Conservation (phyloP, 2,888 invertebrate genomes). For the Hydrotaea cyrtoneurina region DNA sequence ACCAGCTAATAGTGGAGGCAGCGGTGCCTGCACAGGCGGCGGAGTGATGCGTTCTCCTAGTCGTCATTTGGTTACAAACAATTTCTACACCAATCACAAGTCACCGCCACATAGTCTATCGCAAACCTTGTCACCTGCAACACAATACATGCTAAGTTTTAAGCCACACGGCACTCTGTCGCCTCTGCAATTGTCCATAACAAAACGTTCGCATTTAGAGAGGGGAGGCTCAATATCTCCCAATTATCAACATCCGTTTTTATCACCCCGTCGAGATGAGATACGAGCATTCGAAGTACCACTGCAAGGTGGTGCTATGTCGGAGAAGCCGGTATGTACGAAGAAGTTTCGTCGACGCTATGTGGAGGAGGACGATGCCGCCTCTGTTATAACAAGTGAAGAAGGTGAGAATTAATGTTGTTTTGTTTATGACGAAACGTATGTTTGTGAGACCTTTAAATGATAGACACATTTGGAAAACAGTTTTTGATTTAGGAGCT, state of each 20-base stretch:
- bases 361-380: constrained; percentile 81
- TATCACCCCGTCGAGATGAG: constrained; percentile 79
- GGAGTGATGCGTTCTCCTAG: constrained; percentile 77
- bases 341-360: constrained; percentile 79
- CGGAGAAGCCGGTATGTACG: constrained; percentile 79
- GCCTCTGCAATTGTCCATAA: constrained; percentile 78
- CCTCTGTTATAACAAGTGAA: constrained; percentile 81
- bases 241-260: constrained; percentile 76
- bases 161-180: constrained; percentile 79
- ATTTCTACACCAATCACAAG: constrained; percentile 73
- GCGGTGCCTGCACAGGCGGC: constrained; percentile 70
- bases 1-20: constrained; percentile 68
- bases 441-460: too few relatives aligned
- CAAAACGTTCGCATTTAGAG: constrained; percentile 77
- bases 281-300: constrained; percentile 77
- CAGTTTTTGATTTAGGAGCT: too few relatives aligned
- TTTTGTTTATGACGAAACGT: too few relatives aligned
- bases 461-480: too few relatives aligned
- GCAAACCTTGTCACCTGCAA: constrained; percentile 73
- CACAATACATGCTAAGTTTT: constrained; percentile 78
- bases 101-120: constrained; percentile 75
- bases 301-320: constrained; percentile 75
- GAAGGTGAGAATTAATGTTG: constrained; percentile 75
- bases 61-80: constrained; percentile 72
- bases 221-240: constrained; percentile 79